These are phyloP conservation scores for Petrophora chlorosata DNA, from an alignment of 2,888 invertebrate species.

Conservation along the genomic window DNA sequence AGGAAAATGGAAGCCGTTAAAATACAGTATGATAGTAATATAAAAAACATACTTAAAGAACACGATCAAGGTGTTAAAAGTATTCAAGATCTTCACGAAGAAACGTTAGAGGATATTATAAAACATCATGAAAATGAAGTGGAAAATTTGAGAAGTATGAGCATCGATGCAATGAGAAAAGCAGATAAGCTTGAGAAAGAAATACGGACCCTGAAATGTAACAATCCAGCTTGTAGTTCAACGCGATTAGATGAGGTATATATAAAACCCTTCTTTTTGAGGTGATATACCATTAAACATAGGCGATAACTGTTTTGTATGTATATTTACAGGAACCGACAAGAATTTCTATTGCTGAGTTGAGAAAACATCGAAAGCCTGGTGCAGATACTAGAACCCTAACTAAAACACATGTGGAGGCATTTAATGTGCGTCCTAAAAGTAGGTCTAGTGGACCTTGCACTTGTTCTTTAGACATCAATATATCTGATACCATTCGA, in stretches of 20 bases:
- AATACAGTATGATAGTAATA: slow-evolving; percentile 79
- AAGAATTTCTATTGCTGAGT: slow-evolving; percentile 51
- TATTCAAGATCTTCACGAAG: slow-evolving; percentile 81
- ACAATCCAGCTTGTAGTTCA: slow-evolving; percentile 40
- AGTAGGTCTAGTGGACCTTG: slow-evolving; percentile 61
- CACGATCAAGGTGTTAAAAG: slow-evolving; percentile 81
- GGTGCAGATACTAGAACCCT: slow-evolving; percentile 52
- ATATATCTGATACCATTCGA: slow-evolving; percentile 71
- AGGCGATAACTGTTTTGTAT: neutral
- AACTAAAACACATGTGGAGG: slow-evolving; percentile 69
- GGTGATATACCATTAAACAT: too few relatives aligned
- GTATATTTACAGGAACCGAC: slow-evolving; percentile 51
- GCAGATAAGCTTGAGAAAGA: slow-evolving; percentile 71
- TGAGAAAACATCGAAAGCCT: slow-evolving; percentile 47
- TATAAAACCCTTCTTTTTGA: too few relatives aligned
- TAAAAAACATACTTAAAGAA: slow-evolving; percentile 78
- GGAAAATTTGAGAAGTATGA: slow-evolving; percentile 73
- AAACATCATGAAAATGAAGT: slow-evolving; percentile 80
- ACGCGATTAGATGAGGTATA: slow-evolving; percentile 54
- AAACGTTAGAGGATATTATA: slow-evolving; percentile 73
- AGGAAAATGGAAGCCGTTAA: slow-evolving; percentile 75
- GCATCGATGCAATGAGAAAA: slow-evolving; percentile 73
- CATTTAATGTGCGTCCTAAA: slow-evolving; percentile 67
- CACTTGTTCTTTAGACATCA: slow-evolving; percentile 68
- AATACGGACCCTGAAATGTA: slow-evolving; percentile 56